Evolutionary conservation across 2,113 vertebrate genomes (phyloP), one percentile per base, ranked within the genome.

Genomic region (Spheniscus mendiculus): DNA sequence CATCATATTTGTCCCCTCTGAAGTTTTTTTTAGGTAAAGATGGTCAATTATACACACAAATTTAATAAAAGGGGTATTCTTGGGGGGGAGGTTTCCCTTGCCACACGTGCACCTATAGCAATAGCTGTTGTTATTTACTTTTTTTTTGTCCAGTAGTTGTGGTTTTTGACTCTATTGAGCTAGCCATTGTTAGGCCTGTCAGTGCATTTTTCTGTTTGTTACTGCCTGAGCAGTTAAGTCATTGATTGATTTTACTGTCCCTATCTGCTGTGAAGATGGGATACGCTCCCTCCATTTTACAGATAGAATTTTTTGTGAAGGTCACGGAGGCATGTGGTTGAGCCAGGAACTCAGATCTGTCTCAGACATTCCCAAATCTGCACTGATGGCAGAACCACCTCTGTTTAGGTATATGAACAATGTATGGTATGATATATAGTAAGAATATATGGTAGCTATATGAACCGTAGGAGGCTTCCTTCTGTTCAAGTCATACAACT

Each of bases 1-100:
- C 7, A 18, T 58, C 27, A 19, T 53, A 40, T 83, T 65, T 72
- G 12, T 3, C 15, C 1, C 2, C 4, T 45, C 8, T n/a, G n/a
- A 44, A 50, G 8, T 26, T 59, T 82, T 82, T 73, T 73, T 58
- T 19, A 42, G 25, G 10, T 71, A 20, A 15, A 10, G 63, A 58
- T 11, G 3, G 26, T 32, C 52, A 71, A 11, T 66, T 38, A 59
- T 27, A 12, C 22, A 45, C 12, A 56, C 12, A 65, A 36, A 7
- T 52, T 19, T 45, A 83, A 81, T 49, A 50, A 77, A 83, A 72
- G 3, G 2, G 4, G 0, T 42, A 21, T 15, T n/a, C n/a, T n/a
- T 22, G 17, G 6, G 25, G 12, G 4, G 2, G 7, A 4, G 7
- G 1, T 19, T 12, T 9, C n/a, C n/a, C n/a, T n/a, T n/a, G n/a